Evolutionary conservation across 2,888 invertebrate species (phyloP), one percentile per base, ranked within the genome.

Genomic region (Amiota minor): DNA sequence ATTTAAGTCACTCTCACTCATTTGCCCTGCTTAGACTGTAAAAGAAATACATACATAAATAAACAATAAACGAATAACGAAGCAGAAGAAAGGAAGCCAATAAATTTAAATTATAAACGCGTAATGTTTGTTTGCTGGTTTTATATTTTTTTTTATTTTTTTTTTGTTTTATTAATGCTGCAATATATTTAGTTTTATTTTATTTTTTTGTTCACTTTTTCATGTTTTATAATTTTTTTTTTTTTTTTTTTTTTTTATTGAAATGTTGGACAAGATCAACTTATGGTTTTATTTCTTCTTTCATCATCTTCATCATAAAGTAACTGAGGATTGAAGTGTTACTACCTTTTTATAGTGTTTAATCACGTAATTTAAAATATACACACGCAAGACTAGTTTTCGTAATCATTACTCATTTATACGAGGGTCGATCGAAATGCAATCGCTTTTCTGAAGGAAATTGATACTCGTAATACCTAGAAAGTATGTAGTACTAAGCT

Each of bases 21-120:
- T 35, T 35, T 35, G 16, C 16, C 53, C 14, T 53, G 53, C 53
- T 53, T 16, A 53, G n/a, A 14, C 6, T 16, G 6, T 35, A 53
- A 14, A 53, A 16, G 6, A 53, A 53, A 53, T 8, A 50, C 9
- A 50, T 3, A 53, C 1, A 53, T 14, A 53, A 53, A 53, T 14
- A 53, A 53, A n/a, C 53, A 53, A 6, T n/a, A 53, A 53, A 53
- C 16, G 14, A 53, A 35, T 35, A 35, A 35, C 0, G 56, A 10
- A 9, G 2, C 10, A 59, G 11, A 59, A 59, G 23, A 56, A 56
- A n/a, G 23, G 23, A 53, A 68, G 12, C 23, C 67, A 35, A 68
- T 53, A 68, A 68, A 68, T 68, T 68, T 53, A 53, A 23, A 50
- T 68, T 68, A 53, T 68, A 68, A 46, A 68, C 67, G 35, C 35